Evolutionary conservation across 2,113 vertebrate species (phyloP), one percentile per base, ranked within the genome.

Genomic region (Myanophis thanlyinensis): DNA sequence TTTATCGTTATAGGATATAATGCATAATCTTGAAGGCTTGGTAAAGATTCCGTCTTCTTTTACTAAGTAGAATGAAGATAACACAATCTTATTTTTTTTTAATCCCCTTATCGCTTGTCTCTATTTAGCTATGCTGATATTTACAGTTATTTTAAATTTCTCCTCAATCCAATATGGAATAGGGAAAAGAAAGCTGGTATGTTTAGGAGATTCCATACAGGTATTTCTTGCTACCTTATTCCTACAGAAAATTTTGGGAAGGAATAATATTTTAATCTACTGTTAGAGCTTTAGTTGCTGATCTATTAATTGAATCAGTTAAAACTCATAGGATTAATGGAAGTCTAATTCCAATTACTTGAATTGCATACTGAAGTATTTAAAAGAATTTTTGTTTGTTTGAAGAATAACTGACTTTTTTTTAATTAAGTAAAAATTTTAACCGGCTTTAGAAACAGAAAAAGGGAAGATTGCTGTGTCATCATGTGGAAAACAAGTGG

Each of bases 381-480:
- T 96, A 96, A 96, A 97, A 97, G 91, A 93, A 88, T 96, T 95
- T 96, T 97, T 94, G 95, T 92, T 92, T 96, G 93, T 94, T 97
- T 96, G 96, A 97, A 96, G 95, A 97, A 97, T 97, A 92, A 96
- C 96, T 97, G 95, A 95, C 95, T 96, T 94, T 80, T 80, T 96
- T 96, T 96, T 9, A 67, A 96, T 96, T 97, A 95, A 95, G 94
- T 95, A 96, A 97, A 96, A 93, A 95, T 96, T 95, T 94, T 96
- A 97, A 95, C 95, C 96, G 94, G 84, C 94, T 95, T 95, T 95
- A 95, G 96, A 93, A 97, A 95, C 94, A 97, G 96, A 96, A 62
- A 96, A 97, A 95, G 94, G 95, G 96, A 96, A 96, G 96, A 94
- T 80, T 97, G 94, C 95, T 97, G 95, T 96, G 95, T 96, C 97